Percentiles rank a stretch among this genome's conserved stretches.
Evolutionary conservation across 2,113 vertebrate genomes (phyloP).

Genomic region (Clarias macrocephalus): DNA sequence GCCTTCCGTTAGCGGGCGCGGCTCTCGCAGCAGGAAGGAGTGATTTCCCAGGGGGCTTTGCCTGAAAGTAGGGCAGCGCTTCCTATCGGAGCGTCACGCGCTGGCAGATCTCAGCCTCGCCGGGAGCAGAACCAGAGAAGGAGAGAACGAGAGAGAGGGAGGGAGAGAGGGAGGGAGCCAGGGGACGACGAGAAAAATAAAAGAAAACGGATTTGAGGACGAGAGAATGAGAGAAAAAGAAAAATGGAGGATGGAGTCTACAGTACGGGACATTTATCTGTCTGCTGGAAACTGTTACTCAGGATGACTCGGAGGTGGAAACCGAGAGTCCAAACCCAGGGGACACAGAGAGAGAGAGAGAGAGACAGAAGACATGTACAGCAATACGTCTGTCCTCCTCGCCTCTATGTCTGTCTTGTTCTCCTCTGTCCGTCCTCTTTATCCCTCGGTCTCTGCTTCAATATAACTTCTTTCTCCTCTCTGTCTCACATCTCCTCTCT

Average conservation of each 20-base stretch:
- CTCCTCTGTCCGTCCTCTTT: no score
- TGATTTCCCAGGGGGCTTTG: slow-evolving; percentile 47
- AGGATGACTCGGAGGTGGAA: not conserved
- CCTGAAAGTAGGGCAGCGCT: slow-evolving; percentile 44
- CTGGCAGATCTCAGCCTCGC: slow-evolving; percentile 11
- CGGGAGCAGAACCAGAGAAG: not conserved
- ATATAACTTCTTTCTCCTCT: no score
- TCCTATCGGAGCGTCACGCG: slow-evolving; percentile 24
- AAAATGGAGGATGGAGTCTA: not conserved
- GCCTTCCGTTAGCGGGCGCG: not conserved
- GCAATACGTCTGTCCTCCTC: not conserved
- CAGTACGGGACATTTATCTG: not conserved
- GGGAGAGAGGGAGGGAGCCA: not conserved
- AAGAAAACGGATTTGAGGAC: not conserved
- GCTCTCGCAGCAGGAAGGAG: not conserved
- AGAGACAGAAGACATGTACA: not conserved
- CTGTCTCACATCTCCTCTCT: no score
- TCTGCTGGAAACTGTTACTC: not conserved
- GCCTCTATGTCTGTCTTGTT: not conserved
- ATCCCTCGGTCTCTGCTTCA: no score
- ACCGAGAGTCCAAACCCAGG: not conserved
- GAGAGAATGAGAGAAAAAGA: not conserved
- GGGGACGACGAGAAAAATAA: not conserved
- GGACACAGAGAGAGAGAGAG: not conserved
- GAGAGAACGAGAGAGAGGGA: not conserved